phyloP scores from a whole-genome alignment of 2,888 invertebrate genomes.

The Nemoura dubitans region DNA sequence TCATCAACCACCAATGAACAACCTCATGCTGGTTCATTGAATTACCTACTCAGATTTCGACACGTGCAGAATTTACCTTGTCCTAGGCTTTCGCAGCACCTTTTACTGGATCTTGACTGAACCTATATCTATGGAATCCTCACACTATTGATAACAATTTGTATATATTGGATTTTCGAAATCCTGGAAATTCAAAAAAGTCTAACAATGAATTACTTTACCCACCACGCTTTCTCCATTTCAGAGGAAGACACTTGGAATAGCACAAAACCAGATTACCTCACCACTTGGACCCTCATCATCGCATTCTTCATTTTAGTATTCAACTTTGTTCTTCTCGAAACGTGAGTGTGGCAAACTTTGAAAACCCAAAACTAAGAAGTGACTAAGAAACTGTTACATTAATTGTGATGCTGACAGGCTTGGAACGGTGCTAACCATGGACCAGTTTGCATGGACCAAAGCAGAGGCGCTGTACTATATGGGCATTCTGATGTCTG shows the following conservation, averaged over 20 bases:
- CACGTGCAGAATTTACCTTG: too few relatives aligned
- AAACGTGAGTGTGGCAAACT: constrained; percentile 71
- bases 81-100: too few relatives aligned
- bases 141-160: too few relatives aligned
- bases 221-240: constrained; percentile 53
- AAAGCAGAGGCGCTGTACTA: constrained; percentile 79
- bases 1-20: too few relatives aligned
- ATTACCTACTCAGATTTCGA: too few relatives aligned
- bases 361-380: too few relatives aligned
- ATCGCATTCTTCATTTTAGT: constrained; percentile 84
- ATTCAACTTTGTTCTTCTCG: constrained; percentile 87
- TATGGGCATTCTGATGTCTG: constrained; percentile 84
- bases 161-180: too few relatives aligned
- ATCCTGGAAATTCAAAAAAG: too few relatives aligned
- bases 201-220: not conserved
- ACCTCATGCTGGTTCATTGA: too few relatives aligned
- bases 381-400: not conserved
- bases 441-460: constrained; percentile 90
- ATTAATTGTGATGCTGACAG: constrained; percentile 56
- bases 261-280: constrained; percentile 74
- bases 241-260: constrained; percentile 79
- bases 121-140: too few relatives aligned
- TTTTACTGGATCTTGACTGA: too few relatives aligned
- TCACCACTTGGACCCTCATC: constrained; percentile 81
- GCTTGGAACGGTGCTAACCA: constrained; percentile 82